Evolutionary conservation across 1,140 invertebrate species (phyloP).

Genomic region (Rhopalosiphum padi): DNA sequence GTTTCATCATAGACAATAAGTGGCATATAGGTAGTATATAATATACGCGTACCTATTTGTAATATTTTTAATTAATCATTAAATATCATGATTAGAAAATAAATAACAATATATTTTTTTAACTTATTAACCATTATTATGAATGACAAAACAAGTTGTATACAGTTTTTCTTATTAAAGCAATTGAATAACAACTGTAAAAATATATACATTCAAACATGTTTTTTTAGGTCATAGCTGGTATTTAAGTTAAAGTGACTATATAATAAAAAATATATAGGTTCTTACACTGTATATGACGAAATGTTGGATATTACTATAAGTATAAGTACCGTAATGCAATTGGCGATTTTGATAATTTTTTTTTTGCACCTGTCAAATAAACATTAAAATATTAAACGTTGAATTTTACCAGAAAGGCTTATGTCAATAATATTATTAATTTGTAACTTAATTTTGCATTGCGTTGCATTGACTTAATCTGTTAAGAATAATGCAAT

Average conservation of each 20-base stretch:
- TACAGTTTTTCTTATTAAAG: background rate
- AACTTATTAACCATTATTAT: slow-evolving; percentile 19
- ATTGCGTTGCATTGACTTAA: background rate
- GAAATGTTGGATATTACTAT: background rate
- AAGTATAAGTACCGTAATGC: background rate
- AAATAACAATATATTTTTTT: background rate
- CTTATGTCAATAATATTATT: background rate
- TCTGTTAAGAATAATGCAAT: background rate
- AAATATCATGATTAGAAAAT: slow-evolving; percentile 33
- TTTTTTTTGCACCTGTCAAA: slow-evolving; percentile 3
- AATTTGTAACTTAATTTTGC: background rate
- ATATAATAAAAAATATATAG: too few relatives aligned
- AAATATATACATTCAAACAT: background rate
- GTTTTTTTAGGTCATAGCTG: slow-evolving; percentile 6
- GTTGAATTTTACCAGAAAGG: background rate
- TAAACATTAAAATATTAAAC: background rate
- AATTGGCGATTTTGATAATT: background rate
- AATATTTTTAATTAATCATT: slow-evolving; percentile 23
- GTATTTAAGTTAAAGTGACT: background rate
- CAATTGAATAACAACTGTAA: background rate
- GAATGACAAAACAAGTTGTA: slow-evolving; percentile 34
- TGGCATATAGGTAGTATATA: background rate
- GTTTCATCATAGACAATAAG: background rate
- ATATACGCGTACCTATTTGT: background rate
- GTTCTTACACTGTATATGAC: background rate